Conservation (phyloP, 2,888 invertebrate species). For the Lampropteryx suffumata region DNA sequence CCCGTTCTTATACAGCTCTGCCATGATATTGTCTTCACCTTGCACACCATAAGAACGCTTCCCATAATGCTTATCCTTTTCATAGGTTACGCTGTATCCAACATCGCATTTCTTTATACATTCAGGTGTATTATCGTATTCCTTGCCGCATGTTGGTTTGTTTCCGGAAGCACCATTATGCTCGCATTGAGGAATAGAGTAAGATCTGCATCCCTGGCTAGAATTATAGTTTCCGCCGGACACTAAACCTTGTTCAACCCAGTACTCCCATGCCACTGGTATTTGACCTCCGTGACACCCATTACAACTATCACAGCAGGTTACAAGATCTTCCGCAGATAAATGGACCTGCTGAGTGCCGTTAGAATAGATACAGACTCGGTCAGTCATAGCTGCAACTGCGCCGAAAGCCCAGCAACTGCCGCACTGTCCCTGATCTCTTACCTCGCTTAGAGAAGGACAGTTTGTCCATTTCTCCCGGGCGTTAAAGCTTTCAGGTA, state of each 20-base stretch:
- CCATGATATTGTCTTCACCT: conserved; percentile 87
- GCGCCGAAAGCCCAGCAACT: conserved; percentile 98
- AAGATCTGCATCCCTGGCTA: conserved; percentile 92
- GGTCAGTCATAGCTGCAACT: conserved; percentile 95
- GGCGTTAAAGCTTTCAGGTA: conserved; percentile 92
- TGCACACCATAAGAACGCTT: conserved; percentile 82
- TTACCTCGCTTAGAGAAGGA: conserved; percentile 90
- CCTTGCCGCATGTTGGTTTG: conserved; percentile 85
- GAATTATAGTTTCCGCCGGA: conserved; percentile 93
- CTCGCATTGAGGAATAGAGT: conserved; percentile 93
- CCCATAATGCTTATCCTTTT: conserved; percentile 90
- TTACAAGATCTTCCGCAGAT: conserved; percentile 94
- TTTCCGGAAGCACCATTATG: conserved; percentile 68
- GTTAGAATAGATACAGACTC: conserved; percentile 91
- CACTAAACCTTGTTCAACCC: conserved; percentile 92
- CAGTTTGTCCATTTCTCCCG: conserved; percentile 92
- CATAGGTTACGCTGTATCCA: conserved; percentile 86
- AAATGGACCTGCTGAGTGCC: conserved; percentile 88
- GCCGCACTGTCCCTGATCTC: conserved; percentile 96
- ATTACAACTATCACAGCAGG: conserved; percentile 83
- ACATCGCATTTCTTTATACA: conserved; percentile 87
- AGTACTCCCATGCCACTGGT: conserved; percentile 93
- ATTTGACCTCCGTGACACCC: conserved; percentile 92
- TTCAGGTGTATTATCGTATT: conserved; percentile 89
- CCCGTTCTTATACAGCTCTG: conserved; percentile 92